These are phyloP conservation scores for Ptiloglossa arizonensis DNA, from an alignment of 1,140 invertebrate genomes.

Conservation along the genomic window DNA sequence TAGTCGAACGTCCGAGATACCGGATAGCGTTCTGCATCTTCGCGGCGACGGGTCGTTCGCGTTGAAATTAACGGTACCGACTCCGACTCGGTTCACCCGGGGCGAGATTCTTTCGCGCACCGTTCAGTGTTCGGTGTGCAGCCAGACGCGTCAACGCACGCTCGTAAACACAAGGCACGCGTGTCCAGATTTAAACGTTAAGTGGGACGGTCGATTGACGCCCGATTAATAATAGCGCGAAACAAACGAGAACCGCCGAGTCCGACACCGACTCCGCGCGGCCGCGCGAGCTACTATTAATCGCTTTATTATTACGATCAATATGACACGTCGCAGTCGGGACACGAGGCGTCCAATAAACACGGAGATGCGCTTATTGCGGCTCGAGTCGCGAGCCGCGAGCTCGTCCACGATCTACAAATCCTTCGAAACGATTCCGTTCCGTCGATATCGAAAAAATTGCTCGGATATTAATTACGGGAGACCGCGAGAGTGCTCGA, in stretches of 20 bases:
- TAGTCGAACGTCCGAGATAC: too few relatives aligned
- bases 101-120: too few relatives aligned
- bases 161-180: not conserved
- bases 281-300: constrained; percentile 28
- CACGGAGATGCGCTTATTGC: not conserved
- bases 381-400: too few relatives aligned
- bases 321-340: not conserved
- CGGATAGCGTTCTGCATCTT: too few relatives aligned
- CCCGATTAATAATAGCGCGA: constrained; percentile 39
- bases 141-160: not conserved
- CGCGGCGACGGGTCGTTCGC: too few relatives aligned
- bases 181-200: constrained; percentile 32
- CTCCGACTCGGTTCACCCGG: too few relatives aligned
- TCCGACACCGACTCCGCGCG: too few relatives aligned
- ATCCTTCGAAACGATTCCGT: not conserved
- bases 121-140: not conserved
- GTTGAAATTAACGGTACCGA: too few relatives aligned
- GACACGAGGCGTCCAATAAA: not conserved
- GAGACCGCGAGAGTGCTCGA: not conserved
- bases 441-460: not conserved
- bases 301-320: constrained; percentile 30
- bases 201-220: constrained; percentile 44
- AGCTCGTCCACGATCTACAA: not conserved
- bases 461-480: not conserved
- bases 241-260: constrained; percentile 11